Evolutionary conservation across 1,140 invertebrate species (phyloP).

Genomic region (Battus philenor): DNA sequence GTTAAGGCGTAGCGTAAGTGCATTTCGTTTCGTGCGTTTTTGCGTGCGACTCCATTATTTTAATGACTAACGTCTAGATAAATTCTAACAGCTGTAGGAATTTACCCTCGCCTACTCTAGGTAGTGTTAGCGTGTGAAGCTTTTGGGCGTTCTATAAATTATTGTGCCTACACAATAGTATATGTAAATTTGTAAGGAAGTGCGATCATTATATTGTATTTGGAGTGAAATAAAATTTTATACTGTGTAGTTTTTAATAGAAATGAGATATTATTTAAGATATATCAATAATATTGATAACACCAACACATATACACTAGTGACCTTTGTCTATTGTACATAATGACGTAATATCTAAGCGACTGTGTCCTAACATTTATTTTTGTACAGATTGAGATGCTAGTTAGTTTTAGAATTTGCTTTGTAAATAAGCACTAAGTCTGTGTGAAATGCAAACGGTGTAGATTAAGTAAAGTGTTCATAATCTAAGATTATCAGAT

Average conservation of each 20-base stretch:
- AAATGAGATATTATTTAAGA: slow-evolving; percentile 31
- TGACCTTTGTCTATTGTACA: slow-evolving; percentile 37
- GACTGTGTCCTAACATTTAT: slow-evolving; percentile 42
- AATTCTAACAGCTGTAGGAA: slow-evolving; percentile 41
- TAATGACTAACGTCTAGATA: not conserved
- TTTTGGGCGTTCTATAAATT: slow-evolving; percentile 52
- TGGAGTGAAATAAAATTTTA: slow-evolving; percentile 46
- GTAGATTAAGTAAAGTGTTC: slow-evolving; percentile 16
- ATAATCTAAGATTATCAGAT: slow-evolving; percentile 7
- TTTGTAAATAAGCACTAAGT: slow-evolving; percentile 41
- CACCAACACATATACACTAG: slow-evolving; percentile 51
- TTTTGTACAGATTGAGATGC: slow-evolving; percentile 51
- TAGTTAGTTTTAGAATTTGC: slow-evolving; percentile 18
- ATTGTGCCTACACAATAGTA: slow-evolving; percentile 62
- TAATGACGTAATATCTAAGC: slow-evolving; percentile 34
- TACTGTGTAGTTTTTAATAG: slow-evolving; percentile 44
- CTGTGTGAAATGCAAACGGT: not conserved
- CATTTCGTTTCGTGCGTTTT: not conserved
- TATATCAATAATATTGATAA: slow-evolving; percentile 45
- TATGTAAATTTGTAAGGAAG: slow-evolving; percentile 31
- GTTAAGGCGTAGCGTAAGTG: not conserved
- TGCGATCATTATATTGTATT: slow-evolving; percentile 24
- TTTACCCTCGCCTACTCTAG: slow-evolving; percentile 50
- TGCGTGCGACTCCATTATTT: not conserved
- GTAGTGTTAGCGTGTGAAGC: slow-evolving; percentile 30